Percentiles rank a stretch among this genome's conserved stretches.
Evolutionary conservation across 35 echinoderm and acorn worm species (phyloP).

Genomic region (Diadema setosum): DNA sequence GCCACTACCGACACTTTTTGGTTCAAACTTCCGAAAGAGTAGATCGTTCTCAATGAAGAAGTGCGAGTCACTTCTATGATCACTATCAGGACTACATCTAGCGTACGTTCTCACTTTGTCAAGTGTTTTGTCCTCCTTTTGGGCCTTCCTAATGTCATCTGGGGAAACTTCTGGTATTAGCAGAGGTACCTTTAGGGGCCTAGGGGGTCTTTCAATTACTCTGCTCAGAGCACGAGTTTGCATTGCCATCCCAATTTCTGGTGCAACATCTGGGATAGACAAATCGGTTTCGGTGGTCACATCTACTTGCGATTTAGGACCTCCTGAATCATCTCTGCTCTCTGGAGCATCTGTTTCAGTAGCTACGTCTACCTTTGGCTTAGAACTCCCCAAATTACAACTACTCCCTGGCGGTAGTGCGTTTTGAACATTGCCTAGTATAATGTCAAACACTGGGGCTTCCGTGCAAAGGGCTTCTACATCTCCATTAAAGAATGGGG

Average conservation of each 20-base stretch:
- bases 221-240: background rate
- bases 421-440: constrained; percentile 33
- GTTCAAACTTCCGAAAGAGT: constrained; percentile 29
- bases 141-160: background rate
- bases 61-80: background rate
- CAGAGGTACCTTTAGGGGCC: background rate
- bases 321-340: background rate
- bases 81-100: background rate
- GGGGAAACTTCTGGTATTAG: background rate
- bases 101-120: background rate
- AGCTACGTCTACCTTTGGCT: too few species aligned
- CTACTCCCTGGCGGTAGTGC: background rate
- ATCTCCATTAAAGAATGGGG: constrained; percentile 49
- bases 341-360: too few species aligned
- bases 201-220: background rate
- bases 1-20: background rate
- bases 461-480: constrained; percentile 61
- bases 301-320: background rate
- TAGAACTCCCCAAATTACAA: background rate
- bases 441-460: constrained; percentile 42
- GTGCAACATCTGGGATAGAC: background rate
- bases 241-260: background rate
- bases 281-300: background rate
- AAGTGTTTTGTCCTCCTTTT: constrained; percentile 5
- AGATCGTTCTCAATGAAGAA: background rate